A percentile compares a stretch with the other conserved stretches of the same genome.
Evolutionary conservation across 1,140 invertebrate genomes (phyloP).

Genomic region (Solen grandis): DNA sequence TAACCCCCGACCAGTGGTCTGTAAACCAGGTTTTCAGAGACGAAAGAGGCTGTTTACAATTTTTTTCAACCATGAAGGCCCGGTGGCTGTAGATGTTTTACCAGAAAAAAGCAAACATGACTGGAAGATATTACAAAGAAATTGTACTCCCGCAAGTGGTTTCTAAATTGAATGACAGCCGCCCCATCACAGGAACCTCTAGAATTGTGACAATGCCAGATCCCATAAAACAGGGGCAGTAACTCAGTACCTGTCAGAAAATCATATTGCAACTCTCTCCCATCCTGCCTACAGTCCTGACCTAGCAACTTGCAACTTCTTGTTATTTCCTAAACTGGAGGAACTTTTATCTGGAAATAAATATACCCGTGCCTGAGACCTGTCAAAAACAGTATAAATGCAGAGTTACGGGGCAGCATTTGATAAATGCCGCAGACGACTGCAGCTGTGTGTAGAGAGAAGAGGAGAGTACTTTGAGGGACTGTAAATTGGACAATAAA

Average conservation of each 20-base stretch:
- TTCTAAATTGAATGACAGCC: too few species aligned
- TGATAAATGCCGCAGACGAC: constrained; percentile 23
- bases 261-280: constrained; percentile 11
- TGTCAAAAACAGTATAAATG: constrained; percentile 31
- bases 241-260: constrained; percentile 24
- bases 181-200: constrained; percentile 22
- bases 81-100: constrained; percentile 30
- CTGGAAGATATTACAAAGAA: constrained; percentile 20
- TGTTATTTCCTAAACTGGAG: constrained; percentile 14
- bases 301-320: constrained; percentile 1
- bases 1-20: constrained; percentile 5
- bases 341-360: constrained; percentile 22
- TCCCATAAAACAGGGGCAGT: constrained; percentile 11
- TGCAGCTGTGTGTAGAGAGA: constrained; percentile 25
- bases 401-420: constrained; percentile 12
- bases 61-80: constrained; percentile 34
- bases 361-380: constrained; percentile 21
- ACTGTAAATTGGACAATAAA: constrained; percentile 6
- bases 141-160: constrained; percentile 8
- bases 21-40: constrained; percentile 18
- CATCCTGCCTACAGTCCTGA: constrained; percentile 23
- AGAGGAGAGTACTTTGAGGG: constrained; percentile 20
- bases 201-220: not conserved
- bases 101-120: constrained; percentile 30
- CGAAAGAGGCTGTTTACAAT: constrained; percentile 10